Conservation (phyloP, 1,140 invertebrate species). For the Caerostris extrusa region DNA sequence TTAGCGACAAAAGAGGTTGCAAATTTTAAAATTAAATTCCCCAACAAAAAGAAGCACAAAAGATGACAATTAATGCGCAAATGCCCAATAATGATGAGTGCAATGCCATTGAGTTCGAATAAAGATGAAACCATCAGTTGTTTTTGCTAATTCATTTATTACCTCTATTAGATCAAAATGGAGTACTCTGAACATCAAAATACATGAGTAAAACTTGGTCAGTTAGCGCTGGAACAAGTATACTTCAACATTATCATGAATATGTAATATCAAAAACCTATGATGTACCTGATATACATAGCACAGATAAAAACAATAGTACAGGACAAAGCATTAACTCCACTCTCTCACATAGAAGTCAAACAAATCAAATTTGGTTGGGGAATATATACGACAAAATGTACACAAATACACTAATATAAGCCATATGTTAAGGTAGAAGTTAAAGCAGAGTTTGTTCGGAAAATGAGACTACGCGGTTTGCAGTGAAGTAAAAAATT, state of each 20-base stretch:
- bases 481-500: conserved; percentile 10
- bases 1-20: no score
- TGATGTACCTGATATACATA: conserved; percentile 68
- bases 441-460: conserved; percentile 11
- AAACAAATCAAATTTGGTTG: background rate
- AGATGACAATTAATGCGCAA: no score
- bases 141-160: conserved; percentile 73
- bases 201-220: conserved; percentile 75
- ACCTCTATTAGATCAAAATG: conserved; percentile 73
- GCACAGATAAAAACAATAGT: conserved; percentile 44
- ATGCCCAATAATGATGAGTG: no score
- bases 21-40: no score
- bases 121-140: background rate
- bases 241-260: conserved; percentile 64
- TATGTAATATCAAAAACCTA: conserved; percentile 67
- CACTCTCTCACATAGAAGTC: conserved; percentile 1
- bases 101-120: no score
- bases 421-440: background rate
- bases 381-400: background rate
- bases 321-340: conserved; percentile 26
- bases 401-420: conserved; percentile 7
- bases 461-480: background rate
- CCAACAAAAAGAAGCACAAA: no score
- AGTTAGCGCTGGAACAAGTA: conserved; percentile 69
- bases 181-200: conserved; percentile 74